Conservation (phyloP, 2,113 vertebrate genomes). For the Etia nguti region DNA sequence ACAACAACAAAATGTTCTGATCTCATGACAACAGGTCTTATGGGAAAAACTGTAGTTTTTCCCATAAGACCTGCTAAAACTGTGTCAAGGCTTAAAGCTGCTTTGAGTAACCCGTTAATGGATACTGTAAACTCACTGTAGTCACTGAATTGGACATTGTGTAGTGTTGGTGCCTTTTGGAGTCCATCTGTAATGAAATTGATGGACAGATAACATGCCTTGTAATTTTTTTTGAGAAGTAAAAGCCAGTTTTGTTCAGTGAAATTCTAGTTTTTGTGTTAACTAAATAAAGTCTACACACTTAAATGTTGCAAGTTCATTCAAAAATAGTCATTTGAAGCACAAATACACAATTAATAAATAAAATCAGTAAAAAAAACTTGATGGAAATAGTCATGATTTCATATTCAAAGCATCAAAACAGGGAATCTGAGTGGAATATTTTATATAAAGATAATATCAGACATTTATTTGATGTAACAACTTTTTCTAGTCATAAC, state of each 20-base stretch:
- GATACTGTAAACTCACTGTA: not conserved
- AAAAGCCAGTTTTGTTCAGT: rapidly evolving
- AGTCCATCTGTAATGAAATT: not conserved
- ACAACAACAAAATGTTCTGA: not conserved
- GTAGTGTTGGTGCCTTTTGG: not conserved
- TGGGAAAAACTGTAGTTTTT: not conserved
- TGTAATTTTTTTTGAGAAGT: not conserved
- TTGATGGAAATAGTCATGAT: not conserved
- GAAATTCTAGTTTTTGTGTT: not conserved
- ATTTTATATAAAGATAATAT: not conserved
- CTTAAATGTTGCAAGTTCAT: not conserved
- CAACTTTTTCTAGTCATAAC: not conserved
- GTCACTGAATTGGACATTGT: not conserved
- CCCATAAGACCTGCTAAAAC: not conserved
- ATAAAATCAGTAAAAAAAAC: not conserved
- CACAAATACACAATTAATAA: not conserved
- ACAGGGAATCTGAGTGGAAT: not conserved
- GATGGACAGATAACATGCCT: not conserved
- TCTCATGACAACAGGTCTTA: not conserved
- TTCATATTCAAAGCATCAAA: not conserved
- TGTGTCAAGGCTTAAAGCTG: not conserved
- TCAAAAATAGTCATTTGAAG: rapidly evolving
- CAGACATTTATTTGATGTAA: not conserved
- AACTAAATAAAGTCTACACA: not conserved
- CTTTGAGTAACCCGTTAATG: not conserved